phyloP scores from a whole-genome alignment of 2,797 vertebrate genomes.

The Pangasius sanitwongsei region DNA sequence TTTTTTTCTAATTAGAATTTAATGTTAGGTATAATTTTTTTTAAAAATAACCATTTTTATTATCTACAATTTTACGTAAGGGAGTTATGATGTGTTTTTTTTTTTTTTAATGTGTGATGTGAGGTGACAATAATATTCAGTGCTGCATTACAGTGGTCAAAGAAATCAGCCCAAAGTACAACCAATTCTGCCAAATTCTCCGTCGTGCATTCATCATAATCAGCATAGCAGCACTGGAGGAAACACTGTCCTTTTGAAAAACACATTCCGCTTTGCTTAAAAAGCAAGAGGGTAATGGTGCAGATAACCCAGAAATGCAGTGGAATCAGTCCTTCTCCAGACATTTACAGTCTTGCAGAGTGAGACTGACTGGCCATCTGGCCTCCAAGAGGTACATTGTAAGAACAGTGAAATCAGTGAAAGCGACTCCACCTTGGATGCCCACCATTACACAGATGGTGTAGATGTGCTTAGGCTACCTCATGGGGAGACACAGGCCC shows the following conservation, averaged over 20 bases:
- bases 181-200: conserved; percentile 23
- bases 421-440: conserved; percentile 75
- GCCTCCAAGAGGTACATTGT: conserved; percentile 73
- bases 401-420: conserved; percentile 76
- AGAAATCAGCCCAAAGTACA: conserved; percentile 14
- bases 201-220: conserved; percentile 24
- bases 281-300: conserved; percentile 45
- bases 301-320: conserved; percentile 59
- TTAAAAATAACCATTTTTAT: not conserved
- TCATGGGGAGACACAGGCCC: conserved; percentile 60
- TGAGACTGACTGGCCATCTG: conserved; percentile 76
- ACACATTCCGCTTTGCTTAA: conserved; percentile 23
- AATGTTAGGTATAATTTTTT: not conserved
- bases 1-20: not conserved
- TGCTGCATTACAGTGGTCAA: not conserved
- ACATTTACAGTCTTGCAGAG: conserved; percentile 70
- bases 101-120: not conserved
- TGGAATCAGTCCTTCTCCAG: conserved; percentile 63
- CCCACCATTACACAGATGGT: conserved; percentile 81
- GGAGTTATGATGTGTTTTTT: not conserved
- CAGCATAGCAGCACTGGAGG: not conserved
- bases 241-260: conserved; percentile 35
- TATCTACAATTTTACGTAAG: not conserved
- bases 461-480: conserved; percentile 71
- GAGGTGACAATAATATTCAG: conserved; percentile 8